phyloP scores from a whole-genome alignment of 2,797 vertebrate species.

The Alcedo quadribrachys region DNA sequence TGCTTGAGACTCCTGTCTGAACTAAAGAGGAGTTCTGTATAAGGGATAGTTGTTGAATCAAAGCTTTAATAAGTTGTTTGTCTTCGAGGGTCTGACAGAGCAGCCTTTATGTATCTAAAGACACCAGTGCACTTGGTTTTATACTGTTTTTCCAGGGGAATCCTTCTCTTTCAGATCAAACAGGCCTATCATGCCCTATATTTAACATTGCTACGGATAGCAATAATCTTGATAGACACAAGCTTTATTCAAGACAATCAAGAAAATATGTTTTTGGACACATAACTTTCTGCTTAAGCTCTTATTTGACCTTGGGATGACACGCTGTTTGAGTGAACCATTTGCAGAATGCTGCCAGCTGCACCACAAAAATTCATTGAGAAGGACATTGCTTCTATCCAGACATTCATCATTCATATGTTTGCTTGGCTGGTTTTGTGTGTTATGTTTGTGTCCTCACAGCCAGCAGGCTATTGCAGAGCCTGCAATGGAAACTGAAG shows the following conservation, averaged over 20 bases:
- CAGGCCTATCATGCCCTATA: neutral
- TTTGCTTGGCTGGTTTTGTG: conserved; percentile 58
- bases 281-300: conserved; percentile 9
- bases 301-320: conserved; percentile 15
- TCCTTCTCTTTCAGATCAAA: neutral
- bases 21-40: neutral
- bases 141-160: neutral
- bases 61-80: neutral
- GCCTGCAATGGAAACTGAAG: conserved; percentile 10
- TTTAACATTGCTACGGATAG: neutral
- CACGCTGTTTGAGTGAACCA: conserved; percentile 17
- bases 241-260: neutral
- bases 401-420: conserved; percentile 9
- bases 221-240: neutral
- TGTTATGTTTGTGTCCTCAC: neutral
- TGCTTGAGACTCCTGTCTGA: neutral
- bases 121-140: neutral
- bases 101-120: neutral
- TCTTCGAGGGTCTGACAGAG: neutral
- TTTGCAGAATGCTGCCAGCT: conserved; percentile 27
- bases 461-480: neutral
- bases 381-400: conserved; percentile 22
- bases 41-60: neutral
- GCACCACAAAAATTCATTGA: conserved; percentile 27
- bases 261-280: neutral